Conservation (phyloP, 1,140 invertebrate species). For the Meloidogyne chitwoodi region DNA sequence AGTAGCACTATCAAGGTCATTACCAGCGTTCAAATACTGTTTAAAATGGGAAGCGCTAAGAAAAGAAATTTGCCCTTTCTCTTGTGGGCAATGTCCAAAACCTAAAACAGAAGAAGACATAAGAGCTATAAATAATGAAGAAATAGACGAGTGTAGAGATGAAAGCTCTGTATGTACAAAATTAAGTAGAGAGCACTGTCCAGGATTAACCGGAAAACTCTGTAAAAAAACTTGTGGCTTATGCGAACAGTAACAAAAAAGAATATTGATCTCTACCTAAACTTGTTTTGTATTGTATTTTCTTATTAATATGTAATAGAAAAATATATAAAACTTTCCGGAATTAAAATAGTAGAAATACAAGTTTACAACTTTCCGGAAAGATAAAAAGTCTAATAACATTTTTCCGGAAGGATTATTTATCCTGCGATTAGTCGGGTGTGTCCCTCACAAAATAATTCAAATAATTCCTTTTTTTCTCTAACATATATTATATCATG, state of each 20-base stretch:
- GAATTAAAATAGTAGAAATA: no score
- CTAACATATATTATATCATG: no score
- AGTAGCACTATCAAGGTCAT: neutral
- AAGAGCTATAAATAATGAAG: neutral
- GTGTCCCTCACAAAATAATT: no score
- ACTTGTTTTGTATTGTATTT: neutral
- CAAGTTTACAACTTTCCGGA: no score
- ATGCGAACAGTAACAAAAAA: neutral
- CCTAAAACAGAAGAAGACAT: neutral
- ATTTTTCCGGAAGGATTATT: no score
- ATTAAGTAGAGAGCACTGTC: neutral
- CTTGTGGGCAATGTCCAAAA: slow-evolving; percentile 62
- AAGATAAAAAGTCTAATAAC: no score
- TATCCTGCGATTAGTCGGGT: no score
- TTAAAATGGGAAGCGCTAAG: slow-evolving; percentile 43
- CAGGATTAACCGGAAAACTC: neutral
- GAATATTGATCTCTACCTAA: neutral
- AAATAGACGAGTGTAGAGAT: slow-evolving; percentile 8
- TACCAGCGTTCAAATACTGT: slow-evolving; percentile 47
- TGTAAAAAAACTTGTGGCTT: neutral
- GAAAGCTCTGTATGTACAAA: slow-evolving; percentile 5
- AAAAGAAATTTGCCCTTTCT: slow-evolving; percentile 41
- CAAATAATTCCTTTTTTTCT: no score
- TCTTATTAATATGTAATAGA: no score
- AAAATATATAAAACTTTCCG: no score